Conservation (phyloP, 2,888 invertebrate genomes). For the Leptopilina syphax region DNA sequence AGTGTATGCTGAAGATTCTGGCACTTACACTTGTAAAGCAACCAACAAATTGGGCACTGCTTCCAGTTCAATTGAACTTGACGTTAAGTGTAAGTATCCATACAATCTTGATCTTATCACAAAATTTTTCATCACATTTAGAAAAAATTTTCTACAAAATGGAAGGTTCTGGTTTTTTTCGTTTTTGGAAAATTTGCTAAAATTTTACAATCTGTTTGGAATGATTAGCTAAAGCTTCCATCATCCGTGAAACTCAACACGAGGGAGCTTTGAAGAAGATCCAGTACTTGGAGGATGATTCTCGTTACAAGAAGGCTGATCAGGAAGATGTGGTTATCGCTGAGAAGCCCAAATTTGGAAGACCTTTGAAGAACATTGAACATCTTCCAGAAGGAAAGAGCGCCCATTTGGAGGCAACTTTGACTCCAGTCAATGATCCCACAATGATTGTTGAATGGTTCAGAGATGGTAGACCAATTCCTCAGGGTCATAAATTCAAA, state of each 20-base stretch:
- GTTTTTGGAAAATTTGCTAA: too few relatives aligned
- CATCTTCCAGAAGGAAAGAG: conserved; percentile 91
- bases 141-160: too few relatives aligned
- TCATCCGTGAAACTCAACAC: conserved; percentile 94
- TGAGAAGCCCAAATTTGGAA: conserved; percentile 93
- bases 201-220: conserved; percentile 28
- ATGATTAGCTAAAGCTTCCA: conserved; percentile 85
- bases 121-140: too few relatives aligned
- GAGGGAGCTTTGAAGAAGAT: conserved; percentile 95
- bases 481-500: conserved; percentile 96
- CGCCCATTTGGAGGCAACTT: conserved; percentile 94
- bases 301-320: conserved; percentile 84
- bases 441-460: conserved; percentile 99
- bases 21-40: conserved; percentile 92
- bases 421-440: conserved; percentile 98
- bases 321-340: conserved; percentile 87
- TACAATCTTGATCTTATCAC: background rate
- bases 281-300: conserved; percentile 92
- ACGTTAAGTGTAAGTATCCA: conserved; percentile 86
- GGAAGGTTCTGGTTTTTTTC: too few relatives aligned
- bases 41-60: conserved; percentile 92
- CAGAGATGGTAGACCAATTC: conserved; percentile 95
- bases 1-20: conserved; percentile 95
- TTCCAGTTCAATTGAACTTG: conserved; percentile 87
- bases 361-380: conserved; percentile 90